Evolutionary conservation across 2,113 vertebrate genomes (phyloP).

Genomic region (Callocephalon fimbriatum): DNA sequence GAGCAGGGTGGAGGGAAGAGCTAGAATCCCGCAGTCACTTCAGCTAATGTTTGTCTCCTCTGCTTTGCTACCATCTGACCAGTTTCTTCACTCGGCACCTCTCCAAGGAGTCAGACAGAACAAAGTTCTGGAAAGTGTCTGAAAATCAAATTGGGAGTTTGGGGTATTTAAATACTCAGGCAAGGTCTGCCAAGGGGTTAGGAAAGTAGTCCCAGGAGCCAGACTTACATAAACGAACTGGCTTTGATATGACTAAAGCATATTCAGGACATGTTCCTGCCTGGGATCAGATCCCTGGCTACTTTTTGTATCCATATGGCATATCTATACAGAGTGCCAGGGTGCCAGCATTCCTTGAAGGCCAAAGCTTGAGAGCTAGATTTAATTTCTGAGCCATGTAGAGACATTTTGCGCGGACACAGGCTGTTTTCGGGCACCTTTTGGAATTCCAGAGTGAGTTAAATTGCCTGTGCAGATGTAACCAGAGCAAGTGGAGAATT

Average conservation of each 20-base stretch:
- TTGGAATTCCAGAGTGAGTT: not conserved
- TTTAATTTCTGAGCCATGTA: not conserved
- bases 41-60: not conserved
- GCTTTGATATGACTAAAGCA: slow-evolving; percentile 10
- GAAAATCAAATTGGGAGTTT: not conserved
- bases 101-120: not conserved
- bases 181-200: not conserved
- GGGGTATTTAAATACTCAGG: not conserved
- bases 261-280: slow-evolving; percentile 26
- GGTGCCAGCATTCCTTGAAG: slow-evolving; percentile 31
- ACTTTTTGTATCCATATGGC: slow-evolving; percentile 52
- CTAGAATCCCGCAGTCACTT: not conserved
- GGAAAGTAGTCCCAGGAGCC: slow-evolving; percentile 12
- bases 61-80: not conserved
- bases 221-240: slow-evolving; percentile 36
- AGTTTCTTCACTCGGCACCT: not conserved
- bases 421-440: not conserved
- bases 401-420: not conserved
- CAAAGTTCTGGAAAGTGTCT: slow-evolving; percentile 12
- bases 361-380: slow-evolving; percentile 7
- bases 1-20: not conserved
- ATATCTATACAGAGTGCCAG: slow-evolving; percentile 30
- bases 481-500: not conserved
- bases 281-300: slow-evolving; percentile 46
- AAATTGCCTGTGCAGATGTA: slow-evolving; percentile 5